Evolutionary conservation across 2,113 vertebrate genomes (phyloP).

Genomic region (Labeo catla): DNA sequence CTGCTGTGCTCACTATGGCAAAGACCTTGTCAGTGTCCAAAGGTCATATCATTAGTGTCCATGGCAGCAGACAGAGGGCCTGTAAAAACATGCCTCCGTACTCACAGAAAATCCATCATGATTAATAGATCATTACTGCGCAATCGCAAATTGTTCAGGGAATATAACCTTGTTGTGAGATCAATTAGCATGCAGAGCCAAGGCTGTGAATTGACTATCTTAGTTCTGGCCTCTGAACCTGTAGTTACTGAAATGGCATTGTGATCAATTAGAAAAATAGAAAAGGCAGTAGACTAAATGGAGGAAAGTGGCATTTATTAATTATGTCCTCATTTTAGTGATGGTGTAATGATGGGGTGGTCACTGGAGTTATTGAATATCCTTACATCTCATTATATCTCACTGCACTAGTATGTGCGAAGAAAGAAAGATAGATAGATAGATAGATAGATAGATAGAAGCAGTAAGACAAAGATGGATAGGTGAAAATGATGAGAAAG

Average conservation of each 20-base stretch:
- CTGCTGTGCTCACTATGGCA: conserved; percentile 25
- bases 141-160: conserved; percentile 57
- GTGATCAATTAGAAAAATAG: conserved; percentile 69
- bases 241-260: conserved; percentile 61
- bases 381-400: conserved; percentile 39
- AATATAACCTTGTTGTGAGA: conserved; percentile 64
- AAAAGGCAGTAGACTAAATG: conserved; percentile 44
- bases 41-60: conserved; percentile 64
- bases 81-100: conserved; percentile 60
- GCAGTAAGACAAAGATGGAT: neutral
- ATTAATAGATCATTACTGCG: conserved; percentile 70
- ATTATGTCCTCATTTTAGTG: conserved; percentile 58
- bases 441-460: conserved; percentile 2
- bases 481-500: neutral
- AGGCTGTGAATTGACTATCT: conserved; percentile 61
- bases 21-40: conserved; percentile 50
- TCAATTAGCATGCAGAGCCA: conserved; percentile 62
- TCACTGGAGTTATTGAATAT: conserved; percentile 51
- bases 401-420: neutral
- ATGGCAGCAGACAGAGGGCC: conserved; percentile 62
- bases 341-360: conserved; percentile 52
- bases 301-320: conserved; percentile 47
- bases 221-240: conserved; percentile 57
- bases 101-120: conserved; percentile 70
- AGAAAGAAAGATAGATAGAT: neutral